A percentile compares a stretch with the other conserved stretches of the same genome.
These are phyloP conservation scores for Brachymystax lenok DNA, from an alignment of 2,797 vertebrate genomes.

Conservation along the genomic window DNA sequence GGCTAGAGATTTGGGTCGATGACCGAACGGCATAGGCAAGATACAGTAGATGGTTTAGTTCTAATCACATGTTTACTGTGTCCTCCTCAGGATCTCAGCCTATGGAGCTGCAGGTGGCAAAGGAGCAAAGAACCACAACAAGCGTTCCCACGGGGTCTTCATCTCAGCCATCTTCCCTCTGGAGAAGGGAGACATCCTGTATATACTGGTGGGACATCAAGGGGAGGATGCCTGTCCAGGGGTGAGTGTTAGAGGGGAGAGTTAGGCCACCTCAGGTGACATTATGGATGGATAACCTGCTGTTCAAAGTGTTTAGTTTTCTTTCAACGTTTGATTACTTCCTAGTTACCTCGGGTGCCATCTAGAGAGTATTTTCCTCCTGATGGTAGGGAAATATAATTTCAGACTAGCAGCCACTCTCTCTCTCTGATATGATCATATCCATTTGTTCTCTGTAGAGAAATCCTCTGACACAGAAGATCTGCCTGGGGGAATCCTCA, in stretches of 20 bases:
- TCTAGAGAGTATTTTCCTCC: no score
- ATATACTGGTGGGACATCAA: slow-evolving; percentile 89
- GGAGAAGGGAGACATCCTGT: slow-evolving; percentile 83
- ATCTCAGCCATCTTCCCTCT: slow-evolving; percentile 86
- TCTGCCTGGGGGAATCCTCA: slow-evolving; percentile 86
- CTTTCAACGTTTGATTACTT: not conserved
- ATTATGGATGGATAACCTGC: not conserved
- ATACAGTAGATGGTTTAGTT: no score
- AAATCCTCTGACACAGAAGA: slow-evolving; percentile 81
- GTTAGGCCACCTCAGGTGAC: not conserved
- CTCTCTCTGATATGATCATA: slow-evolving; percentile 3
- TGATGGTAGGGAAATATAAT: no score
- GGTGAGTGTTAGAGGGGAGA: slow-evolving; percentile 68
- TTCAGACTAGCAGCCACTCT: not conserved
- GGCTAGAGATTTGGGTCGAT: no score
- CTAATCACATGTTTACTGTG: slow-evolving; percentile 49
- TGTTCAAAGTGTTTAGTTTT: not conserved
- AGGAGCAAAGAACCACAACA: slow-evolving; percentile 91
- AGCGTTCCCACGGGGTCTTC: slow-evolving; percentile 86
- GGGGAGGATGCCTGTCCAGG: slow-evolving; percentile 90
- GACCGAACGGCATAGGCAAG: no score
- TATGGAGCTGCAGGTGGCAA: slow-evolving; percentile 89
- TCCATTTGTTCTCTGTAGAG: slow-evolving; percentile 60
- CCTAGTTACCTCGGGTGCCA: no score
- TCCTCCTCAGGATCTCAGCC: slow-evolving; percentile 85